These are phyloP conservation scores for Tachycineta bicolor DNA, from an alignment of 2,113 vertebrate genomes.

Conservation along the genomic window DNA sequence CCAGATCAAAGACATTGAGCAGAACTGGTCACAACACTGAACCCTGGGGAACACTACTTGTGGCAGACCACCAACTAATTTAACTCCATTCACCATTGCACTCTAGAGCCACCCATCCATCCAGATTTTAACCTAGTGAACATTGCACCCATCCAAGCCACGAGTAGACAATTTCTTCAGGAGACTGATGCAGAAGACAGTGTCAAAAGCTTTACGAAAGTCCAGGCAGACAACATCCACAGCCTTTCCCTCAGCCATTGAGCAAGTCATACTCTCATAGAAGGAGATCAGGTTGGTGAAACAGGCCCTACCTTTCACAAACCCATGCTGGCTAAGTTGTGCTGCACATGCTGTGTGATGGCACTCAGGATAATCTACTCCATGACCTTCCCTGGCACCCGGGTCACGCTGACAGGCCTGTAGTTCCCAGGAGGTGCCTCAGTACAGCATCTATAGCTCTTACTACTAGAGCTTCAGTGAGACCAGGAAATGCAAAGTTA, in stretches of 20 bases:
- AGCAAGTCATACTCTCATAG: background rate
- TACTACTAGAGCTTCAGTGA: background rate
- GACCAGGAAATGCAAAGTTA: background rate
- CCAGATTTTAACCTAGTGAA: background rate
- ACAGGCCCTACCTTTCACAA: background rate
- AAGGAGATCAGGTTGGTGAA: background rate
- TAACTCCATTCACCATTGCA: background rate
- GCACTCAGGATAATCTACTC: background rate
- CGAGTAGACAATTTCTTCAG: background rate
- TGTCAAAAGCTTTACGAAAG: background rate
- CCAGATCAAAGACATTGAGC: background rate
- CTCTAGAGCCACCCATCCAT: background rate
- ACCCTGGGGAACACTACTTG: background rate
- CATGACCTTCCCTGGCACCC: background rate
- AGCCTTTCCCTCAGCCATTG: background rate
- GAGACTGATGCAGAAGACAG: background rate
- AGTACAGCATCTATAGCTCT: background rate
- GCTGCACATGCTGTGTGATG: background rate
- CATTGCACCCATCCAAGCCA: background rate
- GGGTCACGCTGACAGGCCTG: background rate
- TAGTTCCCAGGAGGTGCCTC: background rate
- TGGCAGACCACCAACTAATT: background rate
- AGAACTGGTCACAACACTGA: background rate
- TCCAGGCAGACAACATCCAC: background rate
- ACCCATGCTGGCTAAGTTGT: background rate